These are phyloP conservation scores for Microcebus lehilahytsara DNA, from an alignment of 2,113 vertebrate genomes.

Conservation along the genomic window DNA sequence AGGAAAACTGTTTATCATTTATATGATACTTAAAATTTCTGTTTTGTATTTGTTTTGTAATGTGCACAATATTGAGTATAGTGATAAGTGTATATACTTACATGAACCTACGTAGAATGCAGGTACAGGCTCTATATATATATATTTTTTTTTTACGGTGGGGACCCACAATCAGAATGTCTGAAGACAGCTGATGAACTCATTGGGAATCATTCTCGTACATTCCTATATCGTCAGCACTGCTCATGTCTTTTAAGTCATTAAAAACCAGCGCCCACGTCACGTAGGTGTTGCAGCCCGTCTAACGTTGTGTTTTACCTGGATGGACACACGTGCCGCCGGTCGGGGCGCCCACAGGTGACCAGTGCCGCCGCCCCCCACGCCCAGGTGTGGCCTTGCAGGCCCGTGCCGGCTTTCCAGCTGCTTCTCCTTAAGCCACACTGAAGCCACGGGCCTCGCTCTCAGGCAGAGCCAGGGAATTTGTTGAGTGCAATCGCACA, in stretches of 20 bases:
- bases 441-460: accelerated
- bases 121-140: too few species aligned
- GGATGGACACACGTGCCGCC: accelerated
- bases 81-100: too few species aligned
- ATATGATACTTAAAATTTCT: not conserved
- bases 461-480: not conserved
- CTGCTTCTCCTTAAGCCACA: accelerated
- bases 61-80: not conserved
- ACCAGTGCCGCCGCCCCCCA: not conserved
- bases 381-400: accelerated
- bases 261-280: not conserved
- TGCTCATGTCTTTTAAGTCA: not conserved
- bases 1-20: not conserved
- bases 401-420: accelerated
- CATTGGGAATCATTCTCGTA: not conserved
- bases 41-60: not conserved
- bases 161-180: not conserved
- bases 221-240: not conserved
- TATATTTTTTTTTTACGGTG: not conserved
- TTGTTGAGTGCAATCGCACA: accelerated
- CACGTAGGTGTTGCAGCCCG: not conserved
- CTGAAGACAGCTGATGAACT: not conserved
- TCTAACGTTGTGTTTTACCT: not conserved
- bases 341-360: not conserved
- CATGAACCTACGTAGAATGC: too few species aligned